Conservation (phyloP, 2,113 vertebrate species). For the Mellivora capensis region DNA sequence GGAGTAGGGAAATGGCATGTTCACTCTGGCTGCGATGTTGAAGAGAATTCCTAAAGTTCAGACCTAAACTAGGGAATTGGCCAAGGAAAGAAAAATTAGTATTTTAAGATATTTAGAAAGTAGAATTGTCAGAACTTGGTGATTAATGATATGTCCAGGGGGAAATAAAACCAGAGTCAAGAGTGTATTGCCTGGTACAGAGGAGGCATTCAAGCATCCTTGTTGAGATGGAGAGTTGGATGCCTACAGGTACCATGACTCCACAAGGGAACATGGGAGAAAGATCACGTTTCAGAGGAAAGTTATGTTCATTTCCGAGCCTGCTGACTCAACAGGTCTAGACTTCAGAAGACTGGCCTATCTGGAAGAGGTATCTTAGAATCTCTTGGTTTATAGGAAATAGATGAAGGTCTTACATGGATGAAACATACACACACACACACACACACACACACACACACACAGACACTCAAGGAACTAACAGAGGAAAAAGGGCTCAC, state of each 20-base stretch:
- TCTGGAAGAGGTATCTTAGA: not conserved
- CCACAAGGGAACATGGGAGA: not conserved
- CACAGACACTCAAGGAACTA: not conserved
- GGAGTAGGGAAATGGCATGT: not conserved
- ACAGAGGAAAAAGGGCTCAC: not conserved
- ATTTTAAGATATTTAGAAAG: not conserved
- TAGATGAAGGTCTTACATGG: not conserved
- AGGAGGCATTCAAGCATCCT: not conserved
- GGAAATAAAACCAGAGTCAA: not conserved
- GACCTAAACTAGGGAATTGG: not conserved
- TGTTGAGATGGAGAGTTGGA: not conserved
- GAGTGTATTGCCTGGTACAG: not conserved
- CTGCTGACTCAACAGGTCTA: rapidly evolving
- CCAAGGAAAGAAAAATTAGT: not conserved
- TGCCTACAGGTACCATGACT: rapidly evolving
- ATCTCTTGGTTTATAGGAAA: not conserved
- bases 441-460: too few relatives aligned
- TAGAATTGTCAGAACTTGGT: not conserved
- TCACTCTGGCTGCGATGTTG: not conserved
- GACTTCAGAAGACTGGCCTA: not conserved
- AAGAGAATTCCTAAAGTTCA: not conserved
- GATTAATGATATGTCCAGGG: not conserved
- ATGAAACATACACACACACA: not conserved
- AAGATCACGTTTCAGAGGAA: not conserved
- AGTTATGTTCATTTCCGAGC: not conserved